phyloP scores from a whole-genome alignment of 92 coral and sea anemone species.

The Heteractis magnifica region DNA sequence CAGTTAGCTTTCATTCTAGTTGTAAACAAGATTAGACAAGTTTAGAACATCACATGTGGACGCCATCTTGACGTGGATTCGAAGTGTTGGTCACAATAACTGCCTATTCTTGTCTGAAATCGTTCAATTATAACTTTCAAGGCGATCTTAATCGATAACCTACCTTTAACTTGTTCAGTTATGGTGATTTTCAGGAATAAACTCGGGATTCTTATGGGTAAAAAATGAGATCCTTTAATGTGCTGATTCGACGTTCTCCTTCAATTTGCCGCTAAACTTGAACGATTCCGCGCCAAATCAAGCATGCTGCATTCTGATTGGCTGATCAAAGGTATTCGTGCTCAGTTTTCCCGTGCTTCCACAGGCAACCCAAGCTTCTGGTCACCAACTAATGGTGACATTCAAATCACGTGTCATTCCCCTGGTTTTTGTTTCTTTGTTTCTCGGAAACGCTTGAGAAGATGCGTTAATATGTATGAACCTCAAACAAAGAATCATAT shows the following conservation, averaged over 20 bases:
- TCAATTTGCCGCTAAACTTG: constrained; percentile 26
- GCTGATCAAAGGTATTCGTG: constrained; percentile 14
- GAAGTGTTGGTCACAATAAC: background rate
- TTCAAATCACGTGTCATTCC: too few relatives aligned
- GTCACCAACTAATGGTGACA: too few relatives aligned
- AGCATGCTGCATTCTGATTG: constrained; percentile 51
- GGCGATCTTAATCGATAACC: background rate
- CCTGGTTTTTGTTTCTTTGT: too few relatives aligned
- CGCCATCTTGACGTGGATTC: constrained; percentile 34
- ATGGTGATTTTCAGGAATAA: background rate
- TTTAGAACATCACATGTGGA: background rate
- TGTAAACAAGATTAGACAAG: constrained; percentile 16
- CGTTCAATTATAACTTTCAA: background rate
- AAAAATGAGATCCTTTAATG: background rate
- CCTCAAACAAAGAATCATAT: too few relatives aligned
- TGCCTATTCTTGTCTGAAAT: background rate
- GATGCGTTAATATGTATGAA: too few relatives aligned
- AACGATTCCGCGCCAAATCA: constrained; percentile 72
- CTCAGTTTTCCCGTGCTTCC: background rate
- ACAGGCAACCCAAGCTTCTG: constrained; percentile 8
- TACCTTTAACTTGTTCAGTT: constrained; percentile 9
- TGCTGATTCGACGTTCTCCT: background rate
- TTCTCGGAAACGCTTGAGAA: too few relatives aligned
- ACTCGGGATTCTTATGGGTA: background rate
- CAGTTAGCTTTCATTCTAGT: constrained; percentile 9